phyloP scores from a whole-genome alignment of 2,888 invertebrate genomes.

The Ceratothoa steindachneri region DNA sequence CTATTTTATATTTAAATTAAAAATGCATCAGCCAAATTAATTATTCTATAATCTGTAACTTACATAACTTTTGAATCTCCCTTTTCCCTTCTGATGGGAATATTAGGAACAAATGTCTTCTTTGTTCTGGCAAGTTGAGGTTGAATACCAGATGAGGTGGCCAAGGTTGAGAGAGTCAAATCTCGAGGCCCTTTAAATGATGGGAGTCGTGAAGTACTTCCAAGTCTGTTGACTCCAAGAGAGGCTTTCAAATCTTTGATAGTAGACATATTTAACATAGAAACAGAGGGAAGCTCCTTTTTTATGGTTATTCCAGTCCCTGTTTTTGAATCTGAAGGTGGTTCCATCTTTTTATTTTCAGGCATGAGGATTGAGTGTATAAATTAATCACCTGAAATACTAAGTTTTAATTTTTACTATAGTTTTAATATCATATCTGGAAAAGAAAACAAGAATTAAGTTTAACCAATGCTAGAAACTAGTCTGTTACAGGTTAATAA shows the following conservation, averaged over 20 bases:
- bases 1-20: too few species aligned
- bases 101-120: conserved; percentile 39
- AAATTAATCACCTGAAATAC: too few species aligned
- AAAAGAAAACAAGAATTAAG: too few species aligned
- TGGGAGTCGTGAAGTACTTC: conserved; percentile 22
- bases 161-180: conserved; percentile 28
- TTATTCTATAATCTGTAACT: too few species aligned
- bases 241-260: background rate
- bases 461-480: too few species aligned
- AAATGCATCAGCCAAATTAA: too few species aligned
- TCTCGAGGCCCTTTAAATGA: conserved; percentile 36
- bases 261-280: background rate
- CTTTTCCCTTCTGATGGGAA: conserved; percentile 32
- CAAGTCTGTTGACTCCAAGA: background rate
- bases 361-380: too few species aligned
- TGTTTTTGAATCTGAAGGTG: too few species aligned
- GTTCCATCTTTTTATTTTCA: too few species aligned
- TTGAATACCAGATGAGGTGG: conserved; percentile 23
- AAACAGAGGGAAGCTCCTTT: background rate
- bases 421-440: too few species aligned
- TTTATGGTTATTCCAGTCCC: background rate
- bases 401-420: too few species aligned
- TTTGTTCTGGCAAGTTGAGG: conserved; percentile 17
- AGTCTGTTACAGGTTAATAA: too few species aligned
- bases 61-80: conserved; percentile 23